Base-by-base conservation (phyloP, 2,888 invertebrate genomes). In the Catotricha subobsoleta region DNA sequence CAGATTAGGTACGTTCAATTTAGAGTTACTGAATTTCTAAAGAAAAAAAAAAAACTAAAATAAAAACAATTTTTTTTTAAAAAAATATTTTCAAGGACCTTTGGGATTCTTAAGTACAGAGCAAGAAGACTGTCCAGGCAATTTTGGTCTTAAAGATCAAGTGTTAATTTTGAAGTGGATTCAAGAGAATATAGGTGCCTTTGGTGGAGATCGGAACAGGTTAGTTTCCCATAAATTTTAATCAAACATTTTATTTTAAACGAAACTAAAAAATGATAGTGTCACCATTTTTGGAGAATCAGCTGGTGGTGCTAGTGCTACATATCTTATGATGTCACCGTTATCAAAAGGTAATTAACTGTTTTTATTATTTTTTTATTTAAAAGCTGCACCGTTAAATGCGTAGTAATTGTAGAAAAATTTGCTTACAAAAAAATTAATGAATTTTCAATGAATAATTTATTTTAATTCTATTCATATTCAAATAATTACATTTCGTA, bases 71-170 rank as follows among this genome's bases (percentile, higher is more conserved):
- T 20, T 20, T 18, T 34, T n/a, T 21, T 16, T 19, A 5, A 9
- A 16, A 10, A 25, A 35, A 41, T 3, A 37, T n/a, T n/a, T 44
- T 23, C 8, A 47, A 72, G 72, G 72, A 18, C 72, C 76, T 1
- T 52, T 76, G 12, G 77, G 77, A 12, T 77, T 76, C 48, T 55
- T 78, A 3, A 76, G 76, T 42, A 76, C 75, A 0, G 73, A 70
- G 52, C 75, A 77, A 38, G 56, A 65, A 40, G 66, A 68, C 33
- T 68, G 72, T 43, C 76, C 77, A 0, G 77, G 78, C 2, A 78
- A 78, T 53, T 70, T 71, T 45, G 77, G 76, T 1, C 59, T 78
- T 6, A 78, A 78, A 51, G 77, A 78, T 56, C 78, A 78, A 49
- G 50, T 59, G 50, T 68, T 67, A 43, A 71, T 74, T 1, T 58